These are phyloP conservation scores for Branchellion lobata DNA, from an alignment of 2,888 invertebrate species.

Conservation along the genomic window DNA sequence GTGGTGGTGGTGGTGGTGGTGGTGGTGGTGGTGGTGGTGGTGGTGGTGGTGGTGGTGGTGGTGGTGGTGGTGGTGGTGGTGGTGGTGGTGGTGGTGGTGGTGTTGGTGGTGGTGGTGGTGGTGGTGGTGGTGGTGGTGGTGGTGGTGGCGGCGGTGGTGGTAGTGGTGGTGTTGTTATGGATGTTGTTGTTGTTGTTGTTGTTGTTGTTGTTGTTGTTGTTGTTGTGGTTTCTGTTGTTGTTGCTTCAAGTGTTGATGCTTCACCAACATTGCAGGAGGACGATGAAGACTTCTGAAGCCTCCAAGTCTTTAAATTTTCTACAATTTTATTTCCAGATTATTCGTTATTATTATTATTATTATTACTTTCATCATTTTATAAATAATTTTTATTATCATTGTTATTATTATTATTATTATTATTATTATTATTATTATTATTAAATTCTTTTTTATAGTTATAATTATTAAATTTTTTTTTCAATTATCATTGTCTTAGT, in stretches of 20 bases:
- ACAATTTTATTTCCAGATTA: not conserved
- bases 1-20: no score
- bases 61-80: no score
- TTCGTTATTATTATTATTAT: not conserved
- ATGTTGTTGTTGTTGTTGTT: no score
- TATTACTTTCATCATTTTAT: conserved; percentile 10
- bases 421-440: conserved; percentile 21
- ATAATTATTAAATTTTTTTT: not conserved
- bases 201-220: no score
- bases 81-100: no score
- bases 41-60: no score
- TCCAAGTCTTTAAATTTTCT: not conserved
- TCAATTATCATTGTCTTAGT: not conserved
- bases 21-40: no score
- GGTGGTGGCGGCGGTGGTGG: no score
- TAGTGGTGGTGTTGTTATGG: no score
- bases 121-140: no score
- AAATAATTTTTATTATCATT: conserved; percentile 15
- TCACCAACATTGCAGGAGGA: no score
- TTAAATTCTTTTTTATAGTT: not conserved
- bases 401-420: not conserved
- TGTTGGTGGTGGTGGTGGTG: no score
- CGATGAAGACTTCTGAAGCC: not conserved
- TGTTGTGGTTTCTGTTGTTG: not conserved
- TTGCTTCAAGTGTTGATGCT: not conserved